Evolutionary conservation across 2,797 vertebrate genomes (phyloP).

Genomic region (Sebastes iracundus): DNA sequence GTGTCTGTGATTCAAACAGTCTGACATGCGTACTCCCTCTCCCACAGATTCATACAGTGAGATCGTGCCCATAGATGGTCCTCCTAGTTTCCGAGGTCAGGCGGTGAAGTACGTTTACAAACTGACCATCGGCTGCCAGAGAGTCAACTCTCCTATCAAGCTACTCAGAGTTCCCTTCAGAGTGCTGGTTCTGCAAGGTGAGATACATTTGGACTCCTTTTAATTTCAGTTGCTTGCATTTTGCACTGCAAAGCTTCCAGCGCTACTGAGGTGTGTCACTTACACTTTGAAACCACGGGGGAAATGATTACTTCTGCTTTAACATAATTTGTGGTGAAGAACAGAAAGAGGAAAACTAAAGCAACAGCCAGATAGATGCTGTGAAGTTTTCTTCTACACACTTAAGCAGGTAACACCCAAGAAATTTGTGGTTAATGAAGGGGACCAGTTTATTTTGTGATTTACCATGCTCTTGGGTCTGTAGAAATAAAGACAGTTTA

Average conservation of each 20-base stretch:
- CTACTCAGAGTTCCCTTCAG: slow-evolving; percentile 96
- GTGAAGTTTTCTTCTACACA: not conserved
- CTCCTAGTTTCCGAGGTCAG: slow-evolving; percentile 97
- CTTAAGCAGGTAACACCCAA: not conserved
- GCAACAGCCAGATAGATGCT: not conserved
- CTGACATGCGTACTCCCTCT: not conserved
- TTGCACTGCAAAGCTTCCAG: not conserved
- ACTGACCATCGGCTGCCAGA: slow-evolving; percentile 97
- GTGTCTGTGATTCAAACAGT: not conserved
- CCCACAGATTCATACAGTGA: slow-evolving; percentile 93
- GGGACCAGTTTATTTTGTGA: not conserved
- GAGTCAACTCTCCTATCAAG: slow-evolving; percentile 98
- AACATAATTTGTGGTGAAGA: not conserved
- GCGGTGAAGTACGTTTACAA: slow-evolving; percentile 98
- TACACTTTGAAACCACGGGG: not conserved
- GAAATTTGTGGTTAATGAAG: not conserved
- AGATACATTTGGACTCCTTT: slow-evolving; percentile 31
- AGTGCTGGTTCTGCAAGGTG: slow-evolving; percentile 94
- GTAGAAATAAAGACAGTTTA: not conserved
- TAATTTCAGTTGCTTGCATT: not conserved
- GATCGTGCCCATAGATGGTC: slow-evolving; percentile 89
- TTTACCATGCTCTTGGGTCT: not conserved
- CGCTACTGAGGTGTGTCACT: not conserved
- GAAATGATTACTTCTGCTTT: not conserved
- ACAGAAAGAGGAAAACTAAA: not conserved